Evolutionary conservation across 2,888 invertebrate species (phyloP).

Genomic region (Malthinus seriepunctatus): DNA sequence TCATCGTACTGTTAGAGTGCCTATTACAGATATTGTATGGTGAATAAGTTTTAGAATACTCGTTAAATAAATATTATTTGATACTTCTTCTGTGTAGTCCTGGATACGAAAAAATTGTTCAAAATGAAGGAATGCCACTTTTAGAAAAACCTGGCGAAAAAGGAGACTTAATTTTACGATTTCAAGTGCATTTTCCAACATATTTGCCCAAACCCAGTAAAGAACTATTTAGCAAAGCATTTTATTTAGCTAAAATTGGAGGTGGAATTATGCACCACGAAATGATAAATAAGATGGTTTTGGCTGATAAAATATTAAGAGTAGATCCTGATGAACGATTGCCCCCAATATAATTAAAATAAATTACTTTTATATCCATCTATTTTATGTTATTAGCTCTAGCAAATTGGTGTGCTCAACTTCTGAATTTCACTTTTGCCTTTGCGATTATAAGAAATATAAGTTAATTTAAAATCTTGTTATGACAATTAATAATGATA

Average conservation of each 20-base stretch:
- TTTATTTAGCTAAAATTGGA: slow-evolving; percentile 46
- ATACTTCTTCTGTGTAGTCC: slow-evolving; percentile 53
- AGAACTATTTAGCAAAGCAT: slow-evolving; percentile 48
- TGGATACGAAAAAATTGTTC: slow-evolving; percentile 68
- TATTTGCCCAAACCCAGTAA: slow-evolving; percentile 59
- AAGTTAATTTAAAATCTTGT: too few species aligned
- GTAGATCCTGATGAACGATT: slow-evolving; percentile 51
- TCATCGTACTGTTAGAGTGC: slow-evolving; percentile 66
- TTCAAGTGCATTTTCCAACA: slow-evolving; percentile 63
- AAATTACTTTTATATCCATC: slow-evolving; percentile 8
- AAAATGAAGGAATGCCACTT: slow-evolving; percentile 75
- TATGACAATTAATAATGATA: too few species aligned
- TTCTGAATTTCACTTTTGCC: too few species aligned
- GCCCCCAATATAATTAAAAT: slow-evolving; percentile 43
- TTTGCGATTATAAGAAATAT: too few species aligned
- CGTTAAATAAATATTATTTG: background rate
- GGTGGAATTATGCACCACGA: slow-evolving; percentile 47
- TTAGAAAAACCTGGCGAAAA: slow-evolving; percentile 63
- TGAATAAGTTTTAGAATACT: slow-evolving; percentile 43
- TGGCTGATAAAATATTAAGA: slow-evolving; percentile 54
- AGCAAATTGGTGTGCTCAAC: too few species aligned
- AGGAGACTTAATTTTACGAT: slow-evolving; percentile 72
- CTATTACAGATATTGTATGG: slow-evolving; percentile 73
- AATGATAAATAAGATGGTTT: slow-evolving; percentile 52
- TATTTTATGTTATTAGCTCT: too few species aligned